phyloP scores from a whole-genome alignment of 2,888 invertebrate genomes.

The Crepidodera aurea region DNA sequence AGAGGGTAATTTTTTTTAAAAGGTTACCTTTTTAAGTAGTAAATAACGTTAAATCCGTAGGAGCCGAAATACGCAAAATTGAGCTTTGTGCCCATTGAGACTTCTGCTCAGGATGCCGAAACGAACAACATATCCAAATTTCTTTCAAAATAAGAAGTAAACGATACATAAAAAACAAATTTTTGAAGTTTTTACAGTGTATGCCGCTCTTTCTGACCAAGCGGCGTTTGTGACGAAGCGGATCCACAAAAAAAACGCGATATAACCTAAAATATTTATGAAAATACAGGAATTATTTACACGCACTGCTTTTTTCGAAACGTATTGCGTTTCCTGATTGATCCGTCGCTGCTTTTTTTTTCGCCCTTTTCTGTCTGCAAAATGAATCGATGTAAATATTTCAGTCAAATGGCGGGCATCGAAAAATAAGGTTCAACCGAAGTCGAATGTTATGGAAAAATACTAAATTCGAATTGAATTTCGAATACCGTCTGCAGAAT shows the following conservation, averaged over 20 bases:
- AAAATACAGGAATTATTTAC: slow-evolving; percentile 50
- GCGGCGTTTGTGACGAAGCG: slow-evolving; percentile 49
- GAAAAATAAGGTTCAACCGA: slow-evolving; percentile 44
- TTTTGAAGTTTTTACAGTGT: too few relatives aligned
- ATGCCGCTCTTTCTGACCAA: too few relatives aligned
- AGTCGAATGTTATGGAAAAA: slow-evolving; percentile 9
- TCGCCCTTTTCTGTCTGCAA: slow-evolving; percentile 46
- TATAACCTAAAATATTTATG: slow-evolving; percentile 55
- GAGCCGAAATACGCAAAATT: too few relatives aligned
- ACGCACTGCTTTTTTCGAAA: slow-evolving; percentile 47
- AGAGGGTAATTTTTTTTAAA: too few relatives aligned
- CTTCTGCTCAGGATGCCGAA: too few relatives aligned
- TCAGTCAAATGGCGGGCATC: slow-evolving; percentile 49
- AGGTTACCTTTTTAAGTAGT: too few relatives aligned
- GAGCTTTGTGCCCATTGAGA: too few relatives aligned
- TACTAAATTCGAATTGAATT: background rate
- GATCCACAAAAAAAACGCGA: slow-evolving; percentile 51
- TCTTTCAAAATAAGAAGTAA: too few relatives aligned
- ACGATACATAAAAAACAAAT: too few relatives aligned
- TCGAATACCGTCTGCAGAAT: too few relatives aligned
- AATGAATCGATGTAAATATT: slow-evolving; percentile 53
- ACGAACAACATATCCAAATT: too few relatives aligned
- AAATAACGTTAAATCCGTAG: too few relatives aligned
- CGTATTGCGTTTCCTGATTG: slow-evolving; percentile 50
- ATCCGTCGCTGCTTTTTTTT: slow-evolving; percentile 42